These are phyloP conservation scores for Hylaeus volcanicus DNA, from an alignment of 1,140 invertebrate genomes.

Conservation along the genomic window DNA sequence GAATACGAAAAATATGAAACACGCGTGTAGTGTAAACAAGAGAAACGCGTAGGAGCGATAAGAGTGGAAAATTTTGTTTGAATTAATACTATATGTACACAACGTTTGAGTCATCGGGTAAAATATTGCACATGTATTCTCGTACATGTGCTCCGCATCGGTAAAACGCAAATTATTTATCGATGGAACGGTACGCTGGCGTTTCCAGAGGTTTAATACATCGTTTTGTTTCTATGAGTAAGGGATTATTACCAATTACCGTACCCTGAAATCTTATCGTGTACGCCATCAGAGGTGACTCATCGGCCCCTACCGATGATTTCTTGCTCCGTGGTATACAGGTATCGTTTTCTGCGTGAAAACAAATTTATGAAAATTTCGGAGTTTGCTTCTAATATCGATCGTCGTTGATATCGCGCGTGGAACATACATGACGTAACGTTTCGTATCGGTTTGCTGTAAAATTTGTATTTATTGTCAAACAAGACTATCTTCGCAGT, in stretches of 20 bases:
- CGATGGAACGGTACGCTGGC: no score
- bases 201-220: no score
- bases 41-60: no score
- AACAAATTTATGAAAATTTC: no score
- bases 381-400: not conserved
- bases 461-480: not conserved
- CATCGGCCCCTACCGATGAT: no score
- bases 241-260: not conserved
- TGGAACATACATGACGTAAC: slow-evolving; percentile 2
- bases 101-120: slow-evolving; percentile 3
- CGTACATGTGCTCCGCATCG: not conserved
- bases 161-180: not conserved
- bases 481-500: not conserved
- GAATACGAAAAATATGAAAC: not conserved
- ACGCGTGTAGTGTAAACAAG: not conserved
- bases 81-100: not conserved
- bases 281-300: no score
- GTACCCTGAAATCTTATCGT: not conserved
- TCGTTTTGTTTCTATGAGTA: not conserved
- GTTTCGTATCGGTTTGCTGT: not conserved
- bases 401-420: not conserved
- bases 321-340: no score
- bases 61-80: not conserved
- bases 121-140: not conserved
- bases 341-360: no score